Evolutionary conservation across 2,888 invertebrate genomes (phyloP), one percentile per base, ranked within the genome.

Genomic region (Tillus elongatus): DNA sequence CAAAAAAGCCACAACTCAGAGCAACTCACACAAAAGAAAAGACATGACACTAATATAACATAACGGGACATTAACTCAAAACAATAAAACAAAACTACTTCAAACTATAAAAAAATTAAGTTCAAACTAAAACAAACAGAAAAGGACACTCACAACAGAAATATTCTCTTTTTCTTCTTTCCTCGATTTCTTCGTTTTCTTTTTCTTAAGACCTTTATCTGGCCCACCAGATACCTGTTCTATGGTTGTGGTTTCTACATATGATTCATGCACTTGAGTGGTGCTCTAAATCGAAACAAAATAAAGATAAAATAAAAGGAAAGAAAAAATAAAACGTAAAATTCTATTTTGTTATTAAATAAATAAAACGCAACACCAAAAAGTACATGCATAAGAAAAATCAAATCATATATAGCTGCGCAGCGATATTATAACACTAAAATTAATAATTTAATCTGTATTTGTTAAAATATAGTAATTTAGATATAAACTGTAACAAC

Each of bases 161-260:
- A 78, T 77, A 55, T 77, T 78, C 56, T 78, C 76, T 61, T 76
- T 77, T 52, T 77, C 76, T 45, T 75, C 75, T 54, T 74, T 77
- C 59, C 75, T 74, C 34, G 70, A 71, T 58, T 76, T 78, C 65
- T 76, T 78, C 37, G 72, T 68, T 57, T 75, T 76, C 61, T 72
- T 74, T 58, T 73, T 75, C 52, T 66, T 66, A 35, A 64, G 40
- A 10, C 51, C 51, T 40, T 56, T 62, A 32, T 58, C 61, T 30
- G 58, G 51, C 9, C 40, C 56, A 16, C 46, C 49, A 2, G 48
- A 46, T 34, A 49, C 50, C 3, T 53, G 46, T 39, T 60, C 56
- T 39, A 54, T 45, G 2, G 60, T 62, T n/a, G 60, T 57, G 9
- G 58, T 63, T 56, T 61, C 64, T 30, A 61, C 54, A 47, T 59